phyloP scores from a whole-genome alignment of 2,113 vertebrate genomes.

The Dendrocopos noguchii region DNA sequence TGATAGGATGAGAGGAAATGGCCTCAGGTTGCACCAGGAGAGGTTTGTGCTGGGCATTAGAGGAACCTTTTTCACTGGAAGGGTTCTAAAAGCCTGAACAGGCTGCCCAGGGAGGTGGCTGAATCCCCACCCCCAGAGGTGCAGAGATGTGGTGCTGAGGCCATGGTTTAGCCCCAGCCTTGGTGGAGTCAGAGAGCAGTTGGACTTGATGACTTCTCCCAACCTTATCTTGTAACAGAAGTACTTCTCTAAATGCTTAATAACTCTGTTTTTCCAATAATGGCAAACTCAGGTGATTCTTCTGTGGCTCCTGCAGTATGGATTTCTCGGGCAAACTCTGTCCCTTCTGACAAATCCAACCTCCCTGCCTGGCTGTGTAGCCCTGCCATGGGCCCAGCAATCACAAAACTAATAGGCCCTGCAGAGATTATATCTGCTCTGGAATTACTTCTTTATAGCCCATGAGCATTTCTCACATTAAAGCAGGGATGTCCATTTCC shows the following conservation, averaged over 20 bases:
- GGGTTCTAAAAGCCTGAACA: no score
- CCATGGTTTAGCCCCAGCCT: no score
- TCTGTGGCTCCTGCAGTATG: background rate
- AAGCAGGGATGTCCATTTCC: background rate
- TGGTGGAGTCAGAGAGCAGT: no score
- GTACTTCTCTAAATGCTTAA: background rate
- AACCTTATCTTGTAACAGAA: background rate
- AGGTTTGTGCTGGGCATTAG: no score
- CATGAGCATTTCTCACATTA: background rate
- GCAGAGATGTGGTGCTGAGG: no score
- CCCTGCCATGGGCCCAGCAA: constrained; percentile 12
- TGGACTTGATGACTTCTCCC: background rate
- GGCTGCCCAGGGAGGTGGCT: no score
- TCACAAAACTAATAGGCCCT: constrained; percentile 37
- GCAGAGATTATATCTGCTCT: constrained; percentile 41
- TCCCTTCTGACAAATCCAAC: constrained; percentile 40
- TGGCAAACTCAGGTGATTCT: background rate
- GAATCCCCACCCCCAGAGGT: no score
- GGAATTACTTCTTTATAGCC: constrained; percentile 38
- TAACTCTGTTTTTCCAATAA: constrained; percentile 12
- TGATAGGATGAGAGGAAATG: no score
- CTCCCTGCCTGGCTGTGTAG: constrained; percentile 18
- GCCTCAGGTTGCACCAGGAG: no score
- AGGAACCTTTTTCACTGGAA: no score
- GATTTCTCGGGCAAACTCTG: constrained; percentile 1